A percentile compares a stretch with the other conserved stretches of the same genome.
Evolutionary conservation across 2,888 invertebrate genomes (phyloP).

Genomic region (Scelioninae gen. 2): DNA sequence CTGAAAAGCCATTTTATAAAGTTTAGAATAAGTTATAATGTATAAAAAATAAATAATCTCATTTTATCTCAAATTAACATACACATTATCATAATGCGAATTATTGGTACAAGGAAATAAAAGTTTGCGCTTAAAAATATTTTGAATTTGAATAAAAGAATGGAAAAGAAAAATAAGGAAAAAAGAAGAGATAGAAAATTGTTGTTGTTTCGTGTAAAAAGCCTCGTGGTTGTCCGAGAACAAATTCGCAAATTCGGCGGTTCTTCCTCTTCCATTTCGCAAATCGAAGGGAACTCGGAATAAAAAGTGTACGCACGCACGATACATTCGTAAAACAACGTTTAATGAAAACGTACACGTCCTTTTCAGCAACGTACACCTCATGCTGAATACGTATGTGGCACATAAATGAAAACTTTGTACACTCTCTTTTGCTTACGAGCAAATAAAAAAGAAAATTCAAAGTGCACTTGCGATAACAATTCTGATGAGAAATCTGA

Average conservation of each 20-base stretch:
- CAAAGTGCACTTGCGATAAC: conserved; percentile 34
- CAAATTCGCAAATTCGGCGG: background rate
- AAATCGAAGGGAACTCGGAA: conserved; percentile 6
- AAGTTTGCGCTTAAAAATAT: too few species aligned
- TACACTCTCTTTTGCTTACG: conserved; percentile 38
- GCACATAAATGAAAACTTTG: conserved; percentile 43
- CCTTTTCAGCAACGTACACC: conserved; percentile 43
- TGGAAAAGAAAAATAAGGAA: too few species aligned
- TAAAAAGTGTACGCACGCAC: conserved; percentile 19
- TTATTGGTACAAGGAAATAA: too few species aligned
- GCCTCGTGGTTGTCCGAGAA: conserved; percentile 4
- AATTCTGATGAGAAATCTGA: conserved; percentile 20
- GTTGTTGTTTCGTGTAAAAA: conserved; percentile 23
- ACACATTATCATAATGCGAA: conserved; percentile 12
- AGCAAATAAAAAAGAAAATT: conserved; percentile 25
- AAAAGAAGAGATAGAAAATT: background rate
- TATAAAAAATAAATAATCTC: conserved; percentile 3
- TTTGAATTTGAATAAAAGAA: too few species aligned
- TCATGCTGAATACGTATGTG: conserved; percentile 54
- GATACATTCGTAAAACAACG: conserved; percentile 45
- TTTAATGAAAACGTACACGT: conserved; percentile 43
- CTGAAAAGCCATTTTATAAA: conserved; percentile 53
- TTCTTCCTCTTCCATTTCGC: conserved; percentile 3
- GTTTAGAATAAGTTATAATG: conserved; percentile 21
- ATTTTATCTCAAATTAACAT: conserved; percentile 5